phyloP scores from a whole-genome alignment of 2,888 invertebrate species.

The Xanthia togata region DNA sequence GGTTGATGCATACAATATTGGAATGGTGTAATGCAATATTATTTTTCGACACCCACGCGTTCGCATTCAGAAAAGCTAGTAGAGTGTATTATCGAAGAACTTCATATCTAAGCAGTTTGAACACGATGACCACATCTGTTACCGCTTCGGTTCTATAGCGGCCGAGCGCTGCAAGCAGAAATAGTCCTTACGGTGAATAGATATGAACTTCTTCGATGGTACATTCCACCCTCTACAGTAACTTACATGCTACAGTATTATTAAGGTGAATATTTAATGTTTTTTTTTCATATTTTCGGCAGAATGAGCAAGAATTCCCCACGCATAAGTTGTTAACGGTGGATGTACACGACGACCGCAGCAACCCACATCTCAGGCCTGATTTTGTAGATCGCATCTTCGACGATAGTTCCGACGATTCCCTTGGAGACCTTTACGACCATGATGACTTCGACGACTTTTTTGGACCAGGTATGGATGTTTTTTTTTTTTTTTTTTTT shows the following conservation, averaged over 20 bases:
- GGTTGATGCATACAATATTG: background rate
- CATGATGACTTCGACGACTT: slow-evolving; percentile 79
- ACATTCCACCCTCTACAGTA: background rate
- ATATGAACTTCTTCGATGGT: no score
- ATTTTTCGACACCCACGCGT: background rate
- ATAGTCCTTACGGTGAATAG: no score
- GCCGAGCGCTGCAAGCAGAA: no score
- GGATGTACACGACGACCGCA: slow-evolving; percentile 78
- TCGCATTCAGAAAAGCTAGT: background rate
- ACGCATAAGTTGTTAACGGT: slow-evolving; percentile 77
- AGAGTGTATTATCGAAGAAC: background rate
- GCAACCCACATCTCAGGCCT: slow-evolving; percentile 82
- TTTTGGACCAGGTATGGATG: slow-evolving; percentile 73
- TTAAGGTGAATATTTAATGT: slow-evolving; percentile 2
- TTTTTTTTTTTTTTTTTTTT: background rate
- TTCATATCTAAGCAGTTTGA: no score
- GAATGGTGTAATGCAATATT: background rate
- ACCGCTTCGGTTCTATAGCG: no score
- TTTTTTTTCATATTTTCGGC: background rate
- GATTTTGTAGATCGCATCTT: slow-evolving; percentile 82
- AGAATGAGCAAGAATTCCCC: slow-evolving; percentile 68
- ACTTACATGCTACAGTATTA: background rate
- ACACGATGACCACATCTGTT: no score
- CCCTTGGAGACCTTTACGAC: slow-evolving; percentile 80
- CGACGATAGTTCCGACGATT: slow-evolving; percentile 82